Base-by-base conservation (phyloP, 2,888 invertebrate species). In the Callimorpha dominula region DNA sequence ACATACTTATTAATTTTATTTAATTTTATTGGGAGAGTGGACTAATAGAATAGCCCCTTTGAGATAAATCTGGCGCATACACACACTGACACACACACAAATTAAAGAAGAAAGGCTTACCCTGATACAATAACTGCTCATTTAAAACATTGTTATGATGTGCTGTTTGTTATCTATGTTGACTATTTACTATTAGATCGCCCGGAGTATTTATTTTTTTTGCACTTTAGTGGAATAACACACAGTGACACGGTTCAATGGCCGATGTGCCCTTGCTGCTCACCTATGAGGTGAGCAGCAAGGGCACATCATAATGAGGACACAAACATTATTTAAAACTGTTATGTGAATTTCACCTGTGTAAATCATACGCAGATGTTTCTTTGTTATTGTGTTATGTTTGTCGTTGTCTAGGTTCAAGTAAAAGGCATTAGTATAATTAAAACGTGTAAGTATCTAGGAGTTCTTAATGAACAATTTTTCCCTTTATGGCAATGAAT, bases 271-370 rank as follows among this genome's bases (percentile, higher is more conserved):
- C 50, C 40, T 54, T n/a, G 40, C 40, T 52, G 50, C 40, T 52
- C 67, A 54, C 52, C 50, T 42, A 31, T 2, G 31, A 31, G 31
- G 31, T 31, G 31, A 31, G 31, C 31, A 31, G 31, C 31, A 31
- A 31, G 2, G 31, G 31, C 31, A 31, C 31, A 31, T 31, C 52
- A 54, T 42, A n/a, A 52, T 52, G 42, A 40, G 15, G 40, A 67
- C 40, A 31, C 50, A 67, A 43, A 65, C 31, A 31, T 49, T 65
- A 49, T 49, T 65, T 65, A 65, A 20, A 20, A 49, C 46, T 49
- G 20, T 65, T 20, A 9, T 31, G 65, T 31, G 20, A 46, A 65
- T 65, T 49, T 20, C 49, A 65, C 20, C 31, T 31, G 31, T 65
- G 65, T 65, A 50, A 65, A 65, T 46, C 40, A 11, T 9, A 49